Conservation (phyloP, 2,113 vertebrate genomes). For the Xiphophorus hellerii region DNA sequence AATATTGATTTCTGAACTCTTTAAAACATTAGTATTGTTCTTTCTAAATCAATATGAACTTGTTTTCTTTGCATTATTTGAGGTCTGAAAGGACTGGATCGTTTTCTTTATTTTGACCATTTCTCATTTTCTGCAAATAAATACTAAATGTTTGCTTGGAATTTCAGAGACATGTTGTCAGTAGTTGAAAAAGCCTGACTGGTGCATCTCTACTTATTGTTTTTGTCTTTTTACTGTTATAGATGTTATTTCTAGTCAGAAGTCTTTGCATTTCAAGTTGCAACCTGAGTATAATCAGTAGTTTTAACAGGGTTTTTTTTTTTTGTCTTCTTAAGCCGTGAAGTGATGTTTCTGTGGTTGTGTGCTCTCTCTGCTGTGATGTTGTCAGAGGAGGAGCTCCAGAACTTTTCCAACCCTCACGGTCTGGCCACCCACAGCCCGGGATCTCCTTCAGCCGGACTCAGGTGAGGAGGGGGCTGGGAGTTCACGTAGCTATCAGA, state of each 20-base stretch:
- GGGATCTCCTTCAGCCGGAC: slow-evolving; percentile 79
- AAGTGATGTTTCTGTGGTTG: slow-evolving; percentile 68
- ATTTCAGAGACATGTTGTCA: too few relatives aligned
- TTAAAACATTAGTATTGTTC: too few relatives aligned
- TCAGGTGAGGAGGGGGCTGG: slow-evolving; percentile 66
- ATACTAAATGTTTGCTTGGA: too few relatives aligned
- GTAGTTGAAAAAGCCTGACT: too few relatives aligned
- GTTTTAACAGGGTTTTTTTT: slow-evolving; percentile 38
- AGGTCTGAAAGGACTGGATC: too few relatives aligned
- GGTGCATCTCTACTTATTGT: slow-evolving; percentile 4
- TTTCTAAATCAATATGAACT: too few relatives aligned
- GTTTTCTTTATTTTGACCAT: too few relatives aligned
- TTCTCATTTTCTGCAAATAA: too few relatives aligned
- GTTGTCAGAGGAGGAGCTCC: slow-evolving; percentile 83
- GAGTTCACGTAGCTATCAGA: not conserved
- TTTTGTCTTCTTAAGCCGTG: slow-evolving; percentile 39
- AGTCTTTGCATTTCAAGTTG: slow-evolving; percentile 33
- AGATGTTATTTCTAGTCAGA: slow-evolving; percentile 52
- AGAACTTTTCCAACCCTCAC: slow-evolving; percentile 85
- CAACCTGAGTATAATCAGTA: slow-evolving; percentile 5
- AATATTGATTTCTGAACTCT: too few relatives aligned
- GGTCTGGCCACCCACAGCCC: slow-evolving; percentile 85
- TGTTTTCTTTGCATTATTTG: too few relatives aligned
- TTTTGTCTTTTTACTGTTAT: slow-evolving; percentile 43
- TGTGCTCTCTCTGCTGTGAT: slow-evolving; percentile 67